Conservation (phyloP, 2,888 invertebrate species). For the Cephus nigrinus region DNA sequence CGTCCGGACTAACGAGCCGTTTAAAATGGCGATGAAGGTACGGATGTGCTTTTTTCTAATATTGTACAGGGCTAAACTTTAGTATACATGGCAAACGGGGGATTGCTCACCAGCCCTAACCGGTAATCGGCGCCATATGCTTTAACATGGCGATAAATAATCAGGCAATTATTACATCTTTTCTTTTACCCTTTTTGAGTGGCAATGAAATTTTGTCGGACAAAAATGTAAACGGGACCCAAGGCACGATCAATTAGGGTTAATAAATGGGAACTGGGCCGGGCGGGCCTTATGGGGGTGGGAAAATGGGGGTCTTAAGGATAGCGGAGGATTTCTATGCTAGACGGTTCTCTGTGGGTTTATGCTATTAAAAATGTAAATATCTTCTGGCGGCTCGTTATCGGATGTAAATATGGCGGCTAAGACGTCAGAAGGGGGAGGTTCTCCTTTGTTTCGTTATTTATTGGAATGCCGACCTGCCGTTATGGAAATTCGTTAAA, state of each 20-base stretch:
- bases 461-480: conserved; percentile 51
- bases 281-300: conserved; percentile 29
- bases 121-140: conserved; percentile 39
- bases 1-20: conserved; percentile 5
- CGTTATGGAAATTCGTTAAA: conserved; percentile 9
- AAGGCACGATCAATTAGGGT: conserved; percentile 59
- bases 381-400: conserved; percentile 64
- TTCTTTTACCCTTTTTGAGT: conserved; percentile 20
- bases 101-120: neutral
- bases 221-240: conserved; percentile 32
- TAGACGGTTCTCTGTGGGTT: conserved; percentile 47
- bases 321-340: neutral
- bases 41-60: neutral
- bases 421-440: conserved; percentile 22
- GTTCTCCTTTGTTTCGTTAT: conserved; percentile 59
- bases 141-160: conserved; percentile 31
- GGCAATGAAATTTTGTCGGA: conserved; percentile 42
- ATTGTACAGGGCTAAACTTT: neutral
- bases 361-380: conserved; percentile 65
- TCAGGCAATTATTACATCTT: conserved; percentile 6
- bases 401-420: conserved; percentile 62
- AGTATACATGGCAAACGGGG: neutral
- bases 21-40: conserved; percentile 2
- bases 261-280: conserved; percentile 59
- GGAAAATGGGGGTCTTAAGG: conserved; percentile 26